Conservation (phyloP, 2,888 invertebrate genomes). For the Drosophila buzzatii region DNA sequence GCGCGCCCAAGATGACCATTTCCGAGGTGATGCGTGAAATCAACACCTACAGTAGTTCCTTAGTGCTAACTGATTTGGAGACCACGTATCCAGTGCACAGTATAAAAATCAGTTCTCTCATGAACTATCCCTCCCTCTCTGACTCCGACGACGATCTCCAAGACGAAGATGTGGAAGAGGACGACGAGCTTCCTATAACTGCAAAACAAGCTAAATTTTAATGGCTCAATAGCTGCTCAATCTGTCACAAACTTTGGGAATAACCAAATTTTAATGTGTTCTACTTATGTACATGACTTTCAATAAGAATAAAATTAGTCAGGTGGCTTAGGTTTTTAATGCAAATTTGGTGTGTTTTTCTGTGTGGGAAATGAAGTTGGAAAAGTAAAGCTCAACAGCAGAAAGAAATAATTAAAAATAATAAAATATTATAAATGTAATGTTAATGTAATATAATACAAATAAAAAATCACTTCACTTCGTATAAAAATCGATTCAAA, state of each 20-base stretch:
- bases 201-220: neutral
- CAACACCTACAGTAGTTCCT: conserved; percentile 1
- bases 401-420: too few species aligned
- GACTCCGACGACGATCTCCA: neutral
- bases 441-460: too few species aligned
- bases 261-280: conserved; percentile 14
- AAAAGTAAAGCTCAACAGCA: too few species aligned
- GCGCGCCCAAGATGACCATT: neutral
- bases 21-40: neutral
- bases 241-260: neutral
- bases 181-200: neutral
- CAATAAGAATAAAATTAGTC: neutral
- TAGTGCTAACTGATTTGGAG: neutral
- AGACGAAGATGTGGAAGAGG: too few species aligned
- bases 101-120: neutral
- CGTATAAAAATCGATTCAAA: too few species aligned
- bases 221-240: conserved; percentile 7
- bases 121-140: neutral
- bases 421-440: too few species aligned
- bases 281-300: neutral
- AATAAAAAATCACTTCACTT: too few species aligned
- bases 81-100: neutral
- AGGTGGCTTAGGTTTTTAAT: neutral
- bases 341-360: neutral
- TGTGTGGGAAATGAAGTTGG: neutral